Percentiles rank a stretch among this genome's conserved stretches.
Evolutionary conservation across 2,113 vertebrate species (phyloP).

Genomic region (Dicerorhinus sumatrensis): DNA sequence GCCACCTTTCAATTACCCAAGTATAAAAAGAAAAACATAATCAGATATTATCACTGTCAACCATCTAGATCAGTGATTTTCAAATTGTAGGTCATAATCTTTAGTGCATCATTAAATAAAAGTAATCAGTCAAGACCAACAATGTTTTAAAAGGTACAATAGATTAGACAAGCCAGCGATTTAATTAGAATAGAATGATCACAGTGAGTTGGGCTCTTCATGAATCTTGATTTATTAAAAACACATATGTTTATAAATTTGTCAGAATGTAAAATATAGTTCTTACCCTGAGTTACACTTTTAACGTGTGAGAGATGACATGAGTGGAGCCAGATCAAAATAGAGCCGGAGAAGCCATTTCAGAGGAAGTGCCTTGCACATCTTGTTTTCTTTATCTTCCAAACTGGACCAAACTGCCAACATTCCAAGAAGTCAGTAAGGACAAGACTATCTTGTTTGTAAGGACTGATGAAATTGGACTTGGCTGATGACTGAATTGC

Average conservation of each 20-base stretch:
- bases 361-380: too few relatives aligned
- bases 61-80: not conserved
- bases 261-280: not conserved
- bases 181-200: not conserved
- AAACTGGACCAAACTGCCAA: too few relatives aligned
- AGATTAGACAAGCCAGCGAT: not conserved
- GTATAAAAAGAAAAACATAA: not conserved
- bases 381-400: too few relatives aligned
- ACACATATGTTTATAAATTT: not conserved
- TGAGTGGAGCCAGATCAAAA: too few relatives aligned
- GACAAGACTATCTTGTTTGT: too few relatives aligned
- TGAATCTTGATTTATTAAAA: not conserved
- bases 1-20: not conserved
- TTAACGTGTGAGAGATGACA: not conserved
- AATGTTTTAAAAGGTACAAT: not conserved
- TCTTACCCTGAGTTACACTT: not conserved
- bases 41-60: not conserved
- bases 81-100: not conserved
- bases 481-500: too few relatives aligned
- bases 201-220: not conserved
- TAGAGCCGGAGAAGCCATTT: too few relatives aligned
- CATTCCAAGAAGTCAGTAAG: too few relatives aligned
- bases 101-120: not conserved
- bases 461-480: too few relatives aligned
- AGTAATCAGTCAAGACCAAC: not conserved